Evolutionary conservation across 2,797 vertebrate species (phyloP).

Genomic region (Helostoma temminkii): DNA sequence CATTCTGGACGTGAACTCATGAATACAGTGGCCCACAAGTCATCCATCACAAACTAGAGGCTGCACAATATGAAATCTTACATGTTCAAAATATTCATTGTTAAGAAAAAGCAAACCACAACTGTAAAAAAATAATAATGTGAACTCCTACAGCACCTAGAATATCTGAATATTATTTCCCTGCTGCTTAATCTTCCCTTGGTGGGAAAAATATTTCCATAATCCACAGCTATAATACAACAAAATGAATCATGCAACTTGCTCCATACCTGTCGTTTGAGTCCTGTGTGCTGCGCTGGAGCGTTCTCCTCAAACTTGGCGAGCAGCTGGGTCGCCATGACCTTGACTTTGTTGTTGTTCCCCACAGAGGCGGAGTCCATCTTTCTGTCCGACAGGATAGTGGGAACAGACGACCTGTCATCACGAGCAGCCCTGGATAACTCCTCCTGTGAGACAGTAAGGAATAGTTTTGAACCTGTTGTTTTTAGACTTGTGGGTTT

Average conservation of each 20-base stretch:
- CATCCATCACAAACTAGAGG: constrained; percentile 38
- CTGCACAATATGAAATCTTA: background rate
- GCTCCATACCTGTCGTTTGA: constrained; percentile 91
- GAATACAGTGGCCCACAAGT: constrained; percentile 43
- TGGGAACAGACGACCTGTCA: constrained; percentile 83
- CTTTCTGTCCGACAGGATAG: constrained; percentile 85
- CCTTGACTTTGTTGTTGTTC: constrained; percentile 97
- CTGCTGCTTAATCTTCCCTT: background rate
- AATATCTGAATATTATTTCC: background rate
- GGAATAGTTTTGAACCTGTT: background rate
- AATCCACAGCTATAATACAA: background rate
- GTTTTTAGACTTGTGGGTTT: constrained; percentile 14
- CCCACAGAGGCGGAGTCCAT: constrained; percentile 82
- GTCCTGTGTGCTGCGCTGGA: constrained; percentile 84
- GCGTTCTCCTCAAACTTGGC: constrained; percentile 98
- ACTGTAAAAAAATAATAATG: background rate
- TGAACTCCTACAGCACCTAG: background rate
- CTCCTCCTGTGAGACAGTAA: constrained; percentile 86
- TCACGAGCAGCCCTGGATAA: constrained; percentile 80
- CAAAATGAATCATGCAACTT: background rate
- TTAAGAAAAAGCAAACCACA: constrained; percentile 20
- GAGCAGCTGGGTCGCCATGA: constrained; percentile 96
- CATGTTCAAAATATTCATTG: constrained; percentile 8
- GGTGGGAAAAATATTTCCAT: background rate
- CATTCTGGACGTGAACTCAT: constrained; percentile 59